These are phyloP conservation scores for Urocitellus parryii DNA, from an alignment of 2,113 vertebrate species.

Conservation along the genomic window DNA sequence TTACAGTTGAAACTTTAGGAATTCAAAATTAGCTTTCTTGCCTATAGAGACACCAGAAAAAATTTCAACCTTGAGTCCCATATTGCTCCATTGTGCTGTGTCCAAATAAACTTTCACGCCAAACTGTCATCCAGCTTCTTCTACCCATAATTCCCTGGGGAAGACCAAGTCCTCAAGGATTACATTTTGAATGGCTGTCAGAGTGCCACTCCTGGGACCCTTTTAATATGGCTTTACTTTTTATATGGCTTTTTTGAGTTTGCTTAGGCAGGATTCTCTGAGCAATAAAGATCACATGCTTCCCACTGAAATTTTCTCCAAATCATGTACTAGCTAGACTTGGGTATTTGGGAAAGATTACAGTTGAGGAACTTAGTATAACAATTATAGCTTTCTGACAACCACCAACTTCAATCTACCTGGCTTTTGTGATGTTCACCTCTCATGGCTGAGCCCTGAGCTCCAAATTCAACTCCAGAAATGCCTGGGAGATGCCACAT, in stretches of 20 bases:
- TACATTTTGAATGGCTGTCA: constrained; percentile 91
- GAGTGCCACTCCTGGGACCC: constrained; percentile 93
- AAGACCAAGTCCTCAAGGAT: constrained; percentile 87
- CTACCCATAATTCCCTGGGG: constrained; percentile 92
- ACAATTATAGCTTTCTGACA: neutral
- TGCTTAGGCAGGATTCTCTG: constrained; percentile 58
- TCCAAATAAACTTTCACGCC: constrained; percentile 95
- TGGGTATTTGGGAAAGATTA: neutral
- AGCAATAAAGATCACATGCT: constrained; percentile 95
- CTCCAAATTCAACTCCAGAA: neutral
- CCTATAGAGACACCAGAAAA: constrained; percentile 96
- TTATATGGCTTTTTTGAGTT: constrained; percentile 55
- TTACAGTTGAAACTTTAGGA: constrained; percentile 96
- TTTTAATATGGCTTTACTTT: constrained; percentile 92
- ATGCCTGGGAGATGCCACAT: neutral
- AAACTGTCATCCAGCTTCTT: constrained; percentile 94
- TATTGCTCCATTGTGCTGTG: constrained; percentile 90
- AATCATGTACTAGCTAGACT: constrained; percentile 89
- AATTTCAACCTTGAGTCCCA: constrained; percentile 95
- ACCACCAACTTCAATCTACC: neutral
- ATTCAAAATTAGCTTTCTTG: constrained; percentile 96
- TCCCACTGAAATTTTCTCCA: constrained; percentile 96
- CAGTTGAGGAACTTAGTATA: neutral
- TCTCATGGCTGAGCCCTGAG: neutral
- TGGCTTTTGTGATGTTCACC: neutral